Evolutionary conservation across 2,113 vertebrate genomes (phyloP).

Genomic region (Geococcyx californianus): DNA sequence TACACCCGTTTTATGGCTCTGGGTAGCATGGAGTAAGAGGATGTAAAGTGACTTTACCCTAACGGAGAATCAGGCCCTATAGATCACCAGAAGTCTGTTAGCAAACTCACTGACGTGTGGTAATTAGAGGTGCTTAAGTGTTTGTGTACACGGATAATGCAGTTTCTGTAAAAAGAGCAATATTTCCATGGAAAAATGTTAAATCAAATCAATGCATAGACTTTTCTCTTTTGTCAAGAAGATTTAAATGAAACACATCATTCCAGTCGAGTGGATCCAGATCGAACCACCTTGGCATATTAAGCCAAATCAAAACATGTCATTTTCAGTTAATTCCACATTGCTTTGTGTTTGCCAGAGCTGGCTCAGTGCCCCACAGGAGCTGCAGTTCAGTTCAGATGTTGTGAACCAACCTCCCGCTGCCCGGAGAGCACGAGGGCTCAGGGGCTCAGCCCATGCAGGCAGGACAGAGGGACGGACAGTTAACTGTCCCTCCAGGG

Average conservation of each 20-base stretch:
- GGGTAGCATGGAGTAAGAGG: not conserved
- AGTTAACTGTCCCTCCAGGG: accelerated
- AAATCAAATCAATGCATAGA: not conserved
- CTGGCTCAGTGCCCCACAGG: not conserved
- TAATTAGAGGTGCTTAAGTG: slow-evolving; percentile 14
- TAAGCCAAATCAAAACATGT: slow-evolving; percentile 7
- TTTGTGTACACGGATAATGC: not conserved
- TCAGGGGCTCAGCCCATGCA: not conserved
- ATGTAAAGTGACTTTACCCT: not conserved
- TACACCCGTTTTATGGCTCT: not conserved
- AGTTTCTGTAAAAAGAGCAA: not conserved
- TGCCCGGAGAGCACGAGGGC: not conserved
- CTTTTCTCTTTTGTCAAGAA: not conserved
- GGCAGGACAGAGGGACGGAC: not conserved
- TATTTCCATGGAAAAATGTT: not conserved
- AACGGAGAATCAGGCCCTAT: not conserved
- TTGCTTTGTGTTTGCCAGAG: not conserved
- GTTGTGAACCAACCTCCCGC: not conserved
- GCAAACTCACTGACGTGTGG: not conserved
- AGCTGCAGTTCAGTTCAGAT: not conserved
- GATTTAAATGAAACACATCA: not conserved
- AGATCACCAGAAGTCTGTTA: not conserved
- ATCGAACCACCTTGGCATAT: not conserved
- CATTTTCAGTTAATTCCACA: not conserved
- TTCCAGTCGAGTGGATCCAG: not conserved